These are phyloP conservation scores for Tenrec ecaudatus DNA, from an alignment of 2,113 vertebrate species.

Conservation along the genomic window DNA sequence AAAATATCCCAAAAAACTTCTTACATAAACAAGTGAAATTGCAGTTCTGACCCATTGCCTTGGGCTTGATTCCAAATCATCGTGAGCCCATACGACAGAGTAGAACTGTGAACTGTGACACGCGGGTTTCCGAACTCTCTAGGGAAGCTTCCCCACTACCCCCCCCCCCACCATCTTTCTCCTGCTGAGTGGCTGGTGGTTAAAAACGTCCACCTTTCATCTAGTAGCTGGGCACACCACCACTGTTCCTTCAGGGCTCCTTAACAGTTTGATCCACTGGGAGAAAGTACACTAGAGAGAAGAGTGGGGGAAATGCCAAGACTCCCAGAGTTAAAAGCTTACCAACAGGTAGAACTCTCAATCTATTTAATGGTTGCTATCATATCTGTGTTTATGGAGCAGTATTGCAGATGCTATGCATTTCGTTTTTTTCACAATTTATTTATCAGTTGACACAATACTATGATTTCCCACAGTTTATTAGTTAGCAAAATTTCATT, in stretches of 20 bases:
- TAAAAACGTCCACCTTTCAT: too few relatives aligned
- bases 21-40: too few relatives aligned
- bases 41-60: too few relatives aligned
- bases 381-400: background rate
- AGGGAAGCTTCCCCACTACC: too few relatives aligned
- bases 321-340: slow-evolving; percentile 7
- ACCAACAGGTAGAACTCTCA: background rate
- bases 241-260: too few relatives aligned
- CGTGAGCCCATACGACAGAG: too few relatives aligned
- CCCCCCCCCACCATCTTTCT: too few relatives aligned
- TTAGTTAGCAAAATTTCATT: background rate
- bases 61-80: too few relatives aligned
- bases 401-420: background rate
- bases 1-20: background rate
- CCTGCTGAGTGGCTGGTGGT: too few relatives aligned
- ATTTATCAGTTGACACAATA: background rate
- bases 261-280: background rate
- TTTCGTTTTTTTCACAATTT: slow-evolving; percentile 11
- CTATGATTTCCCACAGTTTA: background rate
- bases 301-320: background rate
- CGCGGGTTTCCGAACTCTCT: too few relatives aligned
- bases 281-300: background rate
- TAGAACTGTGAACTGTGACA: too few relatives aligned
- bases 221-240: too few relatives aligned
- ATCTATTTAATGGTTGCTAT: background rate